These are phyloP conservation scores for Echiichthys vipera DNA, from an alignment of 2,797 vertebrate genomes.

Conservation along the genomic window DNA sequence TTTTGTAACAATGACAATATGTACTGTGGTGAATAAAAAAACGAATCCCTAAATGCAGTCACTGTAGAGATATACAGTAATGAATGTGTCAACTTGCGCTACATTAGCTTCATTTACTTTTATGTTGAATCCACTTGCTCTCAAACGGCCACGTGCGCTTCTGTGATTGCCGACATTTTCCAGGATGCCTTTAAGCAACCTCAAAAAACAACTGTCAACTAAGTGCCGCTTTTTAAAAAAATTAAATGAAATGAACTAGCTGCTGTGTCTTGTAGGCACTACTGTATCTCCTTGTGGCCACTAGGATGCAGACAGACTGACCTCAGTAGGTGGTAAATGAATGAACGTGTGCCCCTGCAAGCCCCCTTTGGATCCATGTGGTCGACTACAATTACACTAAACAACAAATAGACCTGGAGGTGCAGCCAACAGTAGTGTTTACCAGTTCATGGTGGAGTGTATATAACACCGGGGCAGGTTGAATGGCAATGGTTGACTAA, in stretches of 20 bases:
- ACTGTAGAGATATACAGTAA: slow-evolving; percentile 13
- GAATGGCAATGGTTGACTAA: neutral
- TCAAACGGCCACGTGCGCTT: neutral
- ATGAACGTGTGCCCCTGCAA: accelerated
- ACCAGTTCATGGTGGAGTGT: neutral
- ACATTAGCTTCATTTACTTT: neutral
- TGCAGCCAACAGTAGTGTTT: neutral
- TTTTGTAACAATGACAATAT: neutral
- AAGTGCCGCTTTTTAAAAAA: slow-evolving; percentile 1
- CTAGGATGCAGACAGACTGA: slow-evolving; percentile 4
- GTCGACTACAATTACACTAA: neutral
- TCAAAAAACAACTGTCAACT: neutral
- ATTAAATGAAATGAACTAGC: neutral
- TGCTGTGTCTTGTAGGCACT: neutral
- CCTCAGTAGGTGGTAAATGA: neutral
- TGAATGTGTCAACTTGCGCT: neutral
- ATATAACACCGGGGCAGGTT: slow-evolving; percentile 4
- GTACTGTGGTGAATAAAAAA: slow-evolving; percentile 10
- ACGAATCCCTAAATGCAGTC: neutral
- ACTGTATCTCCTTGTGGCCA: neutral
- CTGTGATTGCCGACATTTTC: neutral
- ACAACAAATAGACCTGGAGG: slow-evolving; percentile 5
- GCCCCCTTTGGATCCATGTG: slow-evolving; percentile 2
- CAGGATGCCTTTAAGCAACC: slow-evolving; percentile 1
- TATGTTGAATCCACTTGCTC: neutral